phyloP scores from a whole-genome alignment of 2,888 invertebrate genomes.

The Campopleginae sp. region DNA sequence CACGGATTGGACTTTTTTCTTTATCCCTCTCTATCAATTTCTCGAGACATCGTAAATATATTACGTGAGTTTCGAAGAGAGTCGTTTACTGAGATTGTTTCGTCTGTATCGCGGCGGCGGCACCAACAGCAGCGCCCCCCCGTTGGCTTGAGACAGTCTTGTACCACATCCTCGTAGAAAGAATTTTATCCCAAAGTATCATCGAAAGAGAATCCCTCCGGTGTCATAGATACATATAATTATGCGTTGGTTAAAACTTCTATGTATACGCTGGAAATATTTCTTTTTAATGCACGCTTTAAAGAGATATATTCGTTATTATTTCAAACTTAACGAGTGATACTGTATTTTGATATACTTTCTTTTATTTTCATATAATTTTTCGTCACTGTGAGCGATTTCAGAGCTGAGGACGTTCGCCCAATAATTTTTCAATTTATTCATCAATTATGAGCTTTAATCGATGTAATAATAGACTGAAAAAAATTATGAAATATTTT shows the following conservation, averaged over 20 bases:
- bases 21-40: conserved; percentile 22
- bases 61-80: conserved; percentile 24
- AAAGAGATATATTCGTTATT: not conserved
- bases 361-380: not conserved
- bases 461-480: too few relatives aligned
- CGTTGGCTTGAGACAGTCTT: conserved; percentile 41
- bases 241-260: conserved; percentile 5
- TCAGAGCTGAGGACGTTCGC: too few relatives aligned
- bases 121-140: conserved; percentile 34
- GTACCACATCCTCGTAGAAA: conserved; percentile 30
- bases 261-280: not conserved
- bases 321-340: not conserved
- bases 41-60: conserved; percentile 46
- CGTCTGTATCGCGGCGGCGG: conserved; percentile 28
- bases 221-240: conserved; percentile 26
- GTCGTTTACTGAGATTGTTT: conserved; percentile 40
- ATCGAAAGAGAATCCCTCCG: conserved; percentile 34
- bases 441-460: too few relatives aligned
- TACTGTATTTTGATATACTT: not conserved
- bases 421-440: not conserved
- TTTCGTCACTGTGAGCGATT: not conserved
- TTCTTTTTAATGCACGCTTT: not conserved
- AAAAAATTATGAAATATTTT: too few relatives aligned
- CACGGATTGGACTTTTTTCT: conserved; percentile 14
- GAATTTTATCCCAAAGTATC: conserved; percentile 54